These are phyloP conservation scores for Lycophotia porphyrea DNA, from an alignment of 2,888 invertebrate genomes.

Conservation along the genomic window DNA sequence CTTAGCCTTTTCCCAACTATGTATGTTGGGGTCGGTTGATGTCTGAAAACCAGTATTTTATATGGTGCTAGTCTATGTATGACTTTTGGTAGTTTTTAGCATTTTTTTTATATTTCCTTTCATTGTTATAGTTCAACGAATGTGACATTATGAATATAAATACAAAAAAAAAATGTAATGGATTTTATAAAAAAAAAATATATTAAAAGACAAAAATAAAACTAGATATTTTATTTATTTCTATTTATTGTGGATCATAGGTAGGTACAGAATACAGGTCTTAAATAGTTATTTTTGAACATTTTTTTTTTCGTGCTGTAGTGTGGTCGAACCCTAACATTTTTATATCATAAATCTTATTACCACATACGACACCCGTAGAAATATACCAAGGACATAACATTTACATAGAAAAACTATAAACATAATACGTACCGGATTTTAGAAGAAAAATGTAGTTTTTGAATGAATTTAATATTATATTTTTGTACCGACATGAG, in stretches of 20 bases:
- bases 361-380: constrained; percentile 9
- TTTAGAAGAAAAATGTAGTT: background rate
- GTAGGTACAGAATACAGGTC: no score
- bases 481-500: background rate
- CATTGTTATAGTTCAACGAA: background rate
- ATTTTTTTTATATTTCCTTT: background rate
- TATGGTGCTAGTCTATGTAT: background rate
- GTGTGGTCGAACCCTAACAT: background rate
- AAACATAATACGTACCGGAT: constrained; percentile 32
- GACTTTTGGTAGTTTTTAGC: background rate
- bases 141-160: background rate
- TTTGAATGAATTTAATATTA: constrained; percentile 1
- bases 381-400: constrained; percentile 37
- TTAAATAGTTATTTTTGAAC: no score
- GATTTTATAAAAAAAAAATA: background rate
- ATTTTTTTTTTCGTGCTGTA: background rate
- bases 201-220: background rate
- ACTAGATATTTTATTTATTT: no score
- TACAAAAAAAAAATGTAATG: background rate
- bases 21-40: background rate
- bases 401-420: constrained; percentile 36
- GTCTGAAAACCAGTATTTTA: background rate
- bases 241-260: no score
- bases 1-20: background rate
- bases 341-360: constrained; percentile 23